Conservation (phyloP, 2,888 invertebrate species). For the Cataglyphis altisquamis region DNA sequence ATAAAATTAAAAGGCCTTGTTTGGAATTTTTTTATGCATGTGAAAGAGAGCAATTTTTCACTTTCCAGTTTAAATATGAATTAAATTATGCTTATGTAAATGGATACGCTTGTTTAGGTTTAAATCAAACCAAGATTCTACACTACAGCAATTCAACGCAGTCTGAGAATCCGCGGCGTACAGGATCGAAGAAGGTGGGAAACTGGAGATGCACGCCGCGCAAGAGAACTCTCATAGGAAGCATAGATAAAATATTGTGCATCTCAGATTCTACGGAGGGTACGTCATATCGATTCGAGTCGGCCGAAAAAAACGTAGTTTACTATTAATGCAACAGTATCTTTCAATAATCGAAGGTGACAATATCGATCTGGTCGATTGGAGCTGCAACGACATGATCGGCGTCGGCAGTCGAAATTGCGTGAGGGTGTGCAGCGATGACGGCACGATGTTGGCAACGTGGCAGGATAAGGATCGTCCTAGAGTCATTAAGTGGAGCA, state of each 20-base stretch:
- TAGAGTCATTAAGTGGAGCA: constrained; percentile 76
- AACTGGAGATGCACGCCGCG: constrained; percentile 71
- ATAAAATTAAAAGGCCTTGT: neutral
- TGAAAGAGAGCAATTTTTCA: neutral
- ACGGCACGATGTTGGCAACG: neutral
- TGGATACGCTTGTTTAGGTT: neutral
- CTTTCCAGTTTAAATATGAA: neutral
- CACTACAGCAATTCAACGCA: neutral
- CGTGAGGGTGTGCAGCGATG: constrained; percentile 63
- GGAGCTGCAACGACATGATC: constrained; percentile 76
- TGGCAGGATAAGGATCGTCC: constrained; percentile 26
- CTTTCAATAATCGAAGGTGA: constrained; percentile 19
- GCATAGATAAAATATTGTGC: neutral
- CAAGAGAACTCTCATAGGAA: constrained; percentile 59
- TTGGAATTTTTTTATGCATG: neutral
- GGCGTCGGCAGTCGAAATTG: constrained; percentile 59
- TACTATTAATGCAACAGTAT: neutral
- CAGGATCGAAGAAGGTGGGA: constrained; percentile 32
- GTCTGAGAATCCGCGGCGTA: neutral
- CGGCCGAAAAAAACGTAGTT: neutral
- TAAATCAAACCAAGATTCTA: constrained; percentile 27
- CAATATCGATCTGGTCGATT: constrained; percentile 72
- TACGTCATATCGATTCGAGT: neutral
- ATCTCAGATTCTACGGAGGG: neutral
- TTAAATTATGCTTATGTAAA: neutral